A percentile compares a stretch with the other conserved stretches of the same genome.
phyloP scores from a whole-genome alignment of 2,113 vertebrate genomes.

The Ciconia boyciana region DNA sequence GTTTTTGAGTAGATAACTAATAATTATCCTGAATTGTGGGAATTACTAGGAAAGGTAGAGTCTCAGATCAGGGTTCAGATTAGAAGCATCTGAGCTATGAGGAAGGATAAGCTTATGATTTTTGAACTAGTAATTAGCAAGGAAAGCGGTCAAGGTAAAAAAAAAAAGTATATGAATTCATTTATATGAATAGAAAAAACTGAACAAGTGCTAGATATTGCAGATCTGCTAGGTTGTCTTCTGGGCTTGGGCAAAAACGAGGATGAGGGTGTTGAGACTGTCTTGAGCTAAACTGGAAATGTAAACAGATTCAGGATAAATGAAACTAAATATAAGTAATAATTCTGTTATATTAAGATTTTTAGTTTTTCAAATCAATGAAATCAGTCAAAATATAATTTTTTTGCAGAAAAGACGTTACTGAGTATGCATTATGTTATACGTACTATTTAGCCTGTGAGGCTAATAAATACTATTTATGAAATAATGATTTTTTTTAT shows the following conservation, averaged over 20 bases:
- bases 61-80: neutral
- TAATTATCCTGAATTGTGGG: neutral
- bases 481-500: neutral
- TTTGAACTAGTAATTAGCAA: neutral
- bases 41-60: neutral
- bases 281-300: neutral
- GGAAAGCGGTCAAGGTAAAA: neutral
- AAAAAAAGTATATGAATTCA: neutral
- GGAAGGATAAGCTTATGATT: neutral
- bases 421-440: accelerated
- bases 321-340: neutral
- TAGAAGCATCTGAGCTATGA: neutral
- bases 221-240: neutral
- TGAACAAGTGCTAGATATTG: neutral
- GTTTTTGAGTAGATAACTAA: neutral
- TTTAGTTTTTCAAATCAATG: neutral
- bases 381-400: neutral
- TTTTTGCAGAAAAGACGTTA: neutral
- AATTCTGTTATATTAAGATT: neutral
- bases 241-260: neutral
- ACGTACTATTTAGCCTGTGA: neutral
- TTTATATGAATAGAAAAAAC: neutral
- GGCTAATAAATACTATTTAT: neutral
- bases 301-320: neutral
- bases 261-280: neutral